phyloP scores from a whole-genome alignment of 2,113 vertebrate species.

The Mesembrinibis cayennensis region DNA sequence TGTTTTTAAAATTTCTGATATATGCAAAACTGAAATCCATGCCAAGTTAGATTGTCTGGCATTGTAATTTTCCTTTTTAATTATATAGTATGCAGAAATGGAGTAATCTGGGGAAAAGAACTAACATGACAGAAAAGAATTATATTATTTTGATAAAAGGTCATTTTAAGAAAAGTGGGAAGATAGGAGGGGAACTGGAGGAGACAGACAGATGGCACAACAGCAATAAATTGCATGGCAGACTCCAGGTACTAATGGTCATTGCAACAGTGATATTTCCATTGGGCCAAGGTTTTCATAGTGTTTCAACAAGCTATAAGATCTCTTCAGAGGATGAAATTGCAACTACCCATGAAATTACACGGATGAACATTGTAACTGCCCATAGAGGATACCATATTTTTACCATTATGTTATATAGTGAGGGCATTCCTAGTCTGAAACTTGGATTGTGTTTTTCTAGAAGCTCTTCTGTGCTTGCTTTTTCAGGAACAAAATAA shows the following conservation, averaged over 20 bases:
- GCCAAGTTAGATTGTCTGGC: neutral
- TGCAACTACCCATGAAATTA: neutral
- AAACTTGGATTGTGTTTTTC: neutral
- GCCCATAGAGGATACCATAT: neutral
- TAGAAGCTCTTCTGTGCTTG: neutral
- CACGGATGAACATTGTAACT: neutral
- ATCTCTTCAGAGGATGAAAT: neutral
- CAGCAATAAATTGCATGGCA: neutral
- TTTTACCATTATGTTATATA: neutral
- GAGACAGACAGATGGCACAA: neutral
- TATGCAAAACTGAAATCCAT: neutral
- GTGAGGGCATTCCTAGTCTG: neutral
- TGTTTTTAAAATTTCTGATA: neutral
- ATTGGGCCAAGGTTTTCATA: neutral
- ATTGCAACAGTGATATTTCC: neutral
- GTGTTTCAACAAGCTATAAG: neutral
- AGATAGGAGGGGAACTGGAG: neutral
- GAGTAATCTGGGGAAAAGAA: neutral
- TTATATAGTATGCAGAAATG: neutral
- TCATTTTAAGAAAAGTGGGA: neutral
- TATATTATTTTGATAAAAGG: neutral
- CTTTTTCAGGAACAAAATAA: neutral
- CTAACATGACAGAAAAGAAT: neutral
- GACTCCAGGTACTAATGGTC: neutral
- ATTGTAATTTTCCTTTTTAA: neutral